Conservation (phyloP, 2,888 invertebrate genomes). For the Linnaemya vulpina region DNA sequence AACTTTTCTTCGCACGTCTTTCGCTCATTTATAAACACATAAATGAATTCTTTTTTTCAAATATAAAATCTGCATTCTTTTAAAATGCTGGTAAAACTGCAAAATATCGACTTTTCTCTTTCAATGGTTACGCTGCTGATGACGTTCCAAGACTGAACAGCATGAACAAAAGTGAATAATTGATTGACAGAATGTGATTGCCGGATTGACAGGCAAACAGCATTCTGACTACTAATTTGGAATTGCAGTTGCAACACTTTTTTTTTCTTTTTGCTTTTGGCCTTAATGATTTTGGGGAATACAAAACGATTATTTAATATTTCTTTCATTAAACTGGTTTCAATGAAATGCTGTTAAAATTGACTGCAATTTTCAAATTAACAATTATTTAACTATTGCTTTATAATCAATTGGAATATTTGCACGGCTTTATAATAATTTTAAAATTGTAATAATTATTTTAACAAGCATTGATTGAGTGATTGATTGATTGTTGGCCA, state of each 20-base stretch:
- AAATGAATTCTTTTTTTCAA: too few species aligned
- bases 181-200: slow-evolving; percentile 55
- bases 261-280: not conserved
- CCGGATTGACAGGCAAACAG: slow-evolving; percentile 25
- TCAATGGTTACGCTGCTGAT: not conserved
- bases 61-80: too few species aligned
- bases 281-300: slow-evolving; percentile 60
- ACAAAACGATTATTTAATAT: slow-evolving; percentile 22
- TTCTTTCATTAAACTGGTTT: slow-evolving; percentile 35
- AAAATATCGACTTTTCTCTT: too few species aligned
- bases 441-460: slow-evolving; percentile 24
- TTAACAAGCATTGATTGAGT: slow-evolving; percentile 26
- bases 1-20: too few species aligned
- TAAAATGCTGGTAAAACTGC: too few species aligned
- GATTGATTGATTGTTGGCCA: slow-evolving; percentile 44
- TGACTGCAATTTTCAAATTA: slow-evolving; percentile 42
- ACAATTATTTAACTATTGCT: slow-evolving; percentile 22
- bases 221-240: slow-evolving; percentile 33
- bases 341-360: slow-evolving; percentile 22
- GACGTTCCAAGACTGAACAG: slow-evolving; percentile 3
- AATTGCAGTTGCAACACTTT: not conserved
- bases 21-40: too few species aligned
- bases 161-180: slow-evolving; percentile 25
- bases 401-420: slow-evolving; percentile 12
- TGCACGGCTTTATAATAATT: slow-evolving; percentile 12